These are phyloP conservation scores for Eilema sororculum DNA, from an alignment of 2,888 invertebrate genomes.

Conservation along the genomic window DNA sequence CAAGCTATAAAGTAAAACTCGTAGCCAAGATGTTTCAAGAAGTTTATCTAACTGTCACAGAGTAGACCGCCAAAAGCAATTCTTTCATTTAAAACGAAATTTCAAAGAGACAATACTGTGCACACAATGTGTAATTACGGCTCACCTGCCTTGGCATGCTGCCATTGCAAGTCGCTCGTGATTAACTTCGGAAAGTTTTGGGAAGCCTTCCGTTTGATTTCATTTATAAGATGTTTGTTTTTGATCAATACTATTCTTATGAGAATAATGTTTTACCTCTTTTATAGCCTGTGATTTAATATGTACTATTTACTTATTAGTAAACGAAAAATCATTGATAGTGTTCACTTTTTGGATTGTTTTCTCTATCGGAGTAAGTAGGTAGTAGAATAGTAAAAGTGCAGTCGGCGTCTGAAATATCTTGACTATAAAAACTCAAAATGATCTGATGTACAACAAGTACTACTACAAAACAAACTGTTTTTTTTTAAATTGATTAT, in stretches of 20 bases:
- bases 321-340: too few species aligned
- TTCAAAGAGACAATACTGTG: constrained; percentile 12
- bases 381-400: too few species aligned
- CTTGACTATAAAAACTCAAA: too few species aligned
- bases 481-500: too few species aligned
- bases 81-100: constrained; percentile 7
- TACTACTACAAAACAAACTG: too few species aligned
- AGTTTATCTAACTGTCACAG: neutral
- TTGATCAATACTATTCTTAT: neutral
- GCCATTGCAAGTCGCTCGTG: constrained; percentile 21
- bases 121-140: constrained; percentile 18
- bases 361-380: too few species aligned
- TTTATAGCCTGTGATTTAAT: neutral
- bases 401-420: too few species aligned
- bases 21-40: neutral
- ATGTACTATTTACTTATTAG: neutral
- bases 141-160: constrained; percentile 18
- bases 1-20: neutral
- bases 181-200: constrained; percentile 12
- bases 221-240: neutral
- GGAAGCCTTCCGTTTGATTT: constrained; percentile 1
- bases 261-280: too few species aligned
- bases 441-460: too few species aligned
- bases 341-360: too few species aligned
- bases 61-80: neutral